These are phyloP conservation scores for Myotis davidii DNA, from an alignment of 2,113 vertebrate species.

Conservation along the genomic window DNA sequence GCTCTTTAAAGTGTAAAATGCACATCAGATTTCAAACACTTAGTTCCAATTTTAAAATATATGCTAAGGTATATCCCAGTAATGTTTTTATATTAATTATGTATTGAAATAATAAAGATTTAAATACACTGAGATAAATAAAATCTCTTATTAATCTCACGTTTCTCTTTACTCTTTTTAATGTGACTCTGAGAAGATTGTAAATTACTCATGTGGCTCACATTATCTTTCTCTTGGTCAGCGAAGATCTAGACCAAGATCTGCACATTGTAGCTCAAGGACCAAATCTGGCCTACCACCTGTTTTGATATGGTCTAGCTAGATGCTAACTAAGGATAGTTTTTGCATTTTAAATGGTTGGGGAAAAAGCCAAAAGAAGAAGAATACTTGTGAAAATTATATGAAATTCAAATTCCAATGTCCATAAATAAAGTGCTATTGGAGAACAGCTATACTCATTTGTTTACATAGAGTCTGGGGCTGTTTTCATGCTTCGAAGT, in stretches of 20 bases:
- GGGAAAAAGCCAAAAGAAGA: background rate
- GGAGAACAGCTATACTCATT: background rate
- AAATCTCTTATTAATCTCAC: background rate
- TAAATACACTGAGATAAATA: background rate
- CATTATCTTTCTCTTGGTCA: background rate
- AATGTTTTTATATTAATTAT: background rate
- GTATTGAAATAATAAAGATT: background rate
- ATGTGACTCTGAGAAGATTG: background rate
- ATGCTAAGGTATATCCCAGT: background rate
- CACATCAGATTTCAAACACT: background rate
- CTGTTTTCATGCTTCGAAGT: background rate
- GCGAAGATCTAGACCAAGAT: accelerated
- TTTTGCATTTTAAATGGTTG: background rate
- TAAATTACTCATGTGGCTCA: background rate
- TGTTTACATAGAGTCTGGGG: background rate
- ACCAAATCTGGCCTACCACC: background rate
- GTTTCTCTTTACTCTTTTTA: background rate
- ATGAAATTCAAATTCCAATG: background rate
- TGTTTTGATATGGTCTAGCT: background rate
- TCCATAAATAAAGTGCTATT: background rate
- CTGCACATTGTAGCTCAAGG: background rate
- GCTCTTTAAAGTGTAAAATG: background rate
- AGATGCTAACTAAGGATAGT: background rate
- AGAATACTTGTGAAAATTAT: background rate
- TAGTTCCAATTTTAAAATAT: background rate